Evolutionary conservation across 2,113 vertebrate genomes (phyloP).

Genomic region (Carassius auratus): DNA sequence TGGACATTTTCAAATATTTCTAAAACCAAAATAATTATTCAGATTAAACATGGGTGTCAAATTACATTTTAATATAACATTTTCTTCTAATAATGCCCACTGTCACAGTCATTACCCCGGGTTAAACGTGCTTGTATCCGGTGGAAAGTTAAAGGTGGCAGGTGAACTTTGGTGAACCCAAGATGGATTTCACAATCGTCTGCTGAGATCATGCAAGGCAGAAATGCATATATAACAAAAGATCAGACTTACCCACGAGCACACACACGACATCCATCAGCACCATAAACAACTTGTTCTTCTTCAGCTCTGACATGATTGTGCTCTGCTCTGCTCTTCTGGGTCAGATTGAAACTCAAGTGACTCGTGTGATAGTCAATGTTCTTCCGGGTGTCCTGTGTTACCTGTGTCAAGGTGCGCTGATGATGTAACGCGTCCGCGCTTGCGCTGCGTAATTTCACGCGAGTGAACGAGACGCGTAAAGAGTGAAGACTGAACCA

Average conservation of each 20-base stretch:
- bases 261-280: slow-evolving; percentile 38
- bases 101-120: neutral
- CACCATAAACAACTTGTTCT: slow-evolving; percentile 35
- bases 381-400: slow-evolving; percentile 73
- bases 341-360: neutral
- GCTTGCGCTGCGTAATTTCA: neutral
- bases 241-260: slow-evolving; percentile 10
- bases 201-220: neutral
- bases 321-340: neutral
- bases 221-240: neutral
- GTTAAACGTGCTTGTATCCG: neutral
- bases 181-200: neutral
- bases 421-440: slow-evolving; percentile 24
- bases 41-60: neutral
- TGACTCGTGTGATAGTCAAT: slow-evolving; percentile 20
- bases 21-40: no score
- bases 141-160: slow-evolving; percentile 13
- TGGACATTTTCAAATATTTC: no score
- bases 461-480: neutral
- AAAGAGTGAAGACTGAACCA: neutral
- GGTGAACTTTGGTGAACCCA: slow-evolving; percentile 8
- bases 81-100: neutral
- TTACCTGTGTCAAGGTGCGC: slow-evolving; percentile 66
- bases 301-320: slow-evolving; percentile 18
- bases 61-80: neutral